Base-by-base conservation (phyloP, 2,797 vertebrate genomes). In the Tachyglossus aculeatus region DNA sequence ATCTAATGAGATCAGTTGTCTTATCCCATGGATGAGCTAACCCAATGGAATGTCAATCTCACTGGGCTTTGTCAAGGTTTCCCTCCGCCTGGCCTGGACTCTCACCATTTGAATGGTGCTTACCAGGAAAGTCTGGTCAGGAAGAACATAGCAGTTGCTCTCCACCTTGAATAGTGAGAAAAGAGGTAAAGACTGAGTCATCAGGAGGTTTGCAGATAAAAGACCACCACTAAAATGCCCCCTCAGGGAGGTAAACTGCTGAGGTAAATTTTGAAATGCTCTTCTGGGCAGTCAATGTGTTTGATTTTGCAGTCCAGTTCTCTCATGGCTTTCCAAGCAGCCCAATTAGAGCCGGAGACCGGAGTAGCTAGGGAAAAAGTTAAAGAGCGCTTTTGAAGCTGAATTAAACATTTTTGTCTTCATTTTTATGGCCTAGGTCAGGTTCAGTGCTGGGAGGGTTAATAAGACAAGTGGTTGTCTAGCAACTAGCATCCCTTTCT, bases 401-500 rank as follows among this genome's bases (percentile, higher is more conserved):
- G 43, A 13, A 44, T 41, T 59, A 25, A 38, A 60, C 48, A 36
- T 72, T 63, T 76, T 74, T 19, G 21, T 72, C 6, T 53, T 24
- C 61, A 15, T 10, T 77, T 45, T 74, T 53, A 2, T 8, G 57
- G 64, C 38, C 39, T 53, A 60, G 57, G 18, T 65, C 56, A 70
- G 43, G 47, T 18, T 47, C 44, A 47, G 44, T 56, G 29, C 29
- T 19, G 15, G 39, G 27, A 60, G 43, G 34, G 60, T 56, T 83
- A 65, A 74, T 84, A 81, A 65, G 57, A 78, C 44, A 78, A 76
- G 32, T 52, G 68, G 80, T 74, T 86, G 74, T 88, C 78, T 86
- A 85, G 80, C 76, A 85, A 83, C 52, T 72, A 63, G 76, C 52
- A 78, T 81, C 68, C 69, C 68, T 65, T 47, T 66, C 69, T 74